These are phyloP conservation scores for Selenia dentaria DNA, from an alignment of 2,888 invertebrate genomes.

Conservation along the genomic window DNA sequence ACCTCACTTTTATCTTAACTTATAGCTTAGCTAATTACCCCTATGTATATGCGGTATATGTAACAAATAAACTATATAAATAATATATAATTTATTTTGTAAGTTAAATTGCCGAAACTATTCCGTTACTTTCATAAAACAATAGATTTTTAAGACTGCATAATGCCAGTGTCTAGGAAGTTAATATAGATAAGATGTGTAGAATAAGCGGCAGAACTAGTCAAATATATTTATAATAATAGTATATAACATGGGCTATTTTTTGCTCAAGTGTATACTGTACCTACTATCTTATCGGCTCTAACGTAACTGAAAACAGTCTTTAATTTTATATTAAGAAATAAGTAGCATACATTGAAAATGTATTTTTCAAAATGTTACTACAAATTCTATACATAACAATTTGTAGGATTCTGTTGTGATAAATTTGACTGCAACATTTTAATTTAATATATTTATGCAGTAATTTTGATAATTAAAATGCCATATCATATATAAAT, in stretches of 20 bases:
- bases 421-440: conserved; percentile 25
- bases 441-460: conserved; percentile 36
- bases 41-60: conserved; percentile 41
- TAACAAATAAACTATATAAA: conserved; percentile 20
- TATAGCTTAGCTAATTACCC: conserved; percentile 73
- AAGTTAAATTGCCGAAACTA: conserved; percentile 23
- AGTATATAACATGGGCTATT: conserved; percentile 59
- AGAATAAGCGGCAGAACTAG: conserved; percentile 75
- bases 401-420: conserved; percentile 9
- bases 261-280: conserved; percentile 60
- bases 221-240: conserved; percentile 64
- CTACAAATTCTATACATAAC: too few relatives aligned
- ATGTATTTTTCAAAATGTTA: neutral
- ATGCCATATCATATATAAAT: conserved; percentile 81
- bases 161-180: conserved; percentile 75
- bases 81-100: conserved; percentile 32
- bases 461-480: conserved; percentile 69
- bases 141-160: conserved; percentile 66
- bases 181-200: conserved; percentile 60
- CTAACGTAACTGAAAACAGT: conserved; percentile 15
- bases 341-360: conserved; percentile 3
- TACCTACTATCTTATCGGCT: conserved; percentile 33
- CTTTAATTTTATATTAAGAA: conserved; percentile 1
- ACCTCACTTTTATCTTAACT: conserved; percentile 81
- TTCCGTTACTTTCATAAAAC: conserved; percentile 15